Evolutionary conservation across 2,113 vertebrate species (phyloP).

Genomic region (Colossoma macropomum): DNA sequence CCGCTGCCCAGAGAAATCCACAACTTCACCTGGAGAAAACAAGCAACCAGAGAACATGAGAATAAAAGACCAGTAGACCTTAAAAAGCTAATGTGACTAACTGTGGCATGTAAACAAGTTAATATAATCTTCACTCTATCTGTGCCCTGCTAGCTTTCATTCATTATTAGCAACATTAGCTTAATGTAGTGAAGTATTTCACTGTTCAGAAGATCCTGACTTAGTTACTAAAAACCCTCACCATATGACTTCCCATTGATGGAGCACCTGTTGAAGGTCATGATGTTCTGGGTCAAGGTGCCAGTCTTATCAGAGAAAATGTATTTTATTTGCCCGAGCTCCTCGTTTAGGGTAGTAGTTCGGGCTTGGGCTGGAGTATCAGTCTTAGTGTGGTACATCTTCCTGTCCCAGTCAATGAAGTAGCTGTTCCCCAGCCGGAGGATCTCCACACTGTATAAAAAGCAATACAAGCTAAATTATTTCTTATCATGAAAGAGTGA

Average conservation of each 20-base stretch:
- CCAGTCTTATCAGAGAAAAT: conserved; percentile 98
- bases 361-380: conserved; percentile 88
- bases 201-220: neutral
- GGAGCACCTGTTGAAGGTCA: conserved; percentile 94
- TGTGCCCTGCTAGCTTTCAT: neutral
- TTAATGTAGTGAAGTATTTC: neutral
- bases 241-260: conserved; percentile 89
- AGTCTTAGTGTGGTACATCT: conserved; percentile 89
- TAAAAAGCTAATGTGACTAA: neutral
- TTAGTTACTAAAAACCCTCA: conserved; percentile 62
- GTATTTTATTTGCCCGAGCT: conserved; percentile 95
- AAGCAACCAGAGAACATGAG: neutral
- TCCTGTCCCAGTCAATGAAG: conserved; percentile 94
- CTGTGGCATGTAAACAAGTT: too few relatives aligned
- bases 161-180: neutral
- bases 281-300: conserved; percentile 96
- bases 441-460: conserved; percentile 85
- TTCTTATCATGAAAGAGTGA: neutral
- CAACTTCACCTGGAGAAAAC: conserved; percentile 77
- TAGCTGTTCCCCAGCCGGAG: conserved; percentile 95
- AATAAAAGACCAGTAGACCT: neutral
- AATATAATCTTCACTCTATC: neutral
- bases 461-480: neutral
- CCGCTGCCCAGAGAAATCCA: conserved; percentile 75
- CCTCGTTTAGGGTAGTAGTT: conserved; percentile 95